Percentiles rank a stretch among this genome's conserved stretches.
phyloP scores from a whole-genome alignment of 1,140 invertebrate species.

The Ctenoplectra terminalis region DNA sequence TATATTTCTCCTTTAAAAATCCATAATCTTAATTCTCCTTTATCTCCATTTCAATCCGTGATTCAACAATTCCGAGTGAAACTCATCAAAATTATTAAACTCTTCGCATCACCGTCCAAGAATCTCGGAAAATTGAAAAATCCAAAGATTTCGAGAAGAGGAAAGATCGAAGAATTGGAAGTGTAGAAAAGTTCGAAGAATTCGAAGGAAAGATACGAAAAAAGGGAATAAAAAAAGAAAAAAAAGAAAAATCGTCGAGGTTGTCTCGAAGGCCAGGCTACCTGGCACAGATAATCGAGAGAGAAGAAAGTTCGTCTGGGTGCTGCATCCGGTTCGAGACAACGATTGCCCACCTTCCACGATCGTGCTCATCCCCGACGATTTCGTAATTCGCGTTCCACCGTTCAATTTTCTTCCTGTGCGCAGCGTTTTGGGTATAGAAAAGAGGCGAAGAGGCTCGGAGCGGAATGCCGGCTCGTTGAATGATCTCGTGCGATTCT shows the following conservation, averaged over 20 bases:
- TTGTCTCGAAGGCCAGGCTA: conserved; percentile 28
- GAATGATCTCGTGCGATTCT: conserved; percentile 28
- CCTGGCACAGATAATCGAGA: conserved; percentile 23
- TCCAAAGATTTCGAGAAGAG: too few relatives aligned
- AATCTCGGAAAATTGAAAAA: too few relatives aligned
- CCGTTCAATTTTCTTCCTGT: too few relatives aligned
- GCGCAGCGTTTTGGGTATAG: too few relatives aligned
- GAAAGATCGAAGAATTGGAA: not conserved
- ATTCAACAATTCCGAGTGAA: too few relatives aligned
- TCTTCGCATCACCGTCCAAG: too few relatives aligned
- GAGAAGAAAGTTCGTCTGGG: conserved; percentile 60
- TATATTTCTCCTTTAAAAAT: too few relatives aligned
- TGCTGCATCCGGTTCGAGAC: conserved; percentile 48
- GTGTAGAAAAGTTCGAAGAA: too few relatives aligned
- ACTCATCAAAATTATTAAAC: too few relatives aligned
- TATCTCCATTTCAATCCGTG: too few relatives aligned
- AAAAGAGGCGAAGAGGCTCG: not conserved
- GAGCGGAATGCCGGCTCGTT: conserved; percentile 36
- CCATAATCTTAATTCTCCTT: too few relatives aligned
- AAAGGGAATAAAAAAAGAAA: too few relatives aligned
- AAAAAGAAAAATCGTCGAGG: conserved; percentile 4
- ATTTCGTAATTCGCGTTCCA: not conserved
- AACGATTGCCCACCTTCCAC: not conserved
- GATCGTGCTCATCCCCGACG: not conserved
- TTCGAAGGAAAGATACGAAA: not conserved